Evolutionary conservation across 2,888 invertebrate genomes (phyloP), one percentile per base, ranked within the genome.

Genomic region (Hirtodrosophila alboralis): DNA sequence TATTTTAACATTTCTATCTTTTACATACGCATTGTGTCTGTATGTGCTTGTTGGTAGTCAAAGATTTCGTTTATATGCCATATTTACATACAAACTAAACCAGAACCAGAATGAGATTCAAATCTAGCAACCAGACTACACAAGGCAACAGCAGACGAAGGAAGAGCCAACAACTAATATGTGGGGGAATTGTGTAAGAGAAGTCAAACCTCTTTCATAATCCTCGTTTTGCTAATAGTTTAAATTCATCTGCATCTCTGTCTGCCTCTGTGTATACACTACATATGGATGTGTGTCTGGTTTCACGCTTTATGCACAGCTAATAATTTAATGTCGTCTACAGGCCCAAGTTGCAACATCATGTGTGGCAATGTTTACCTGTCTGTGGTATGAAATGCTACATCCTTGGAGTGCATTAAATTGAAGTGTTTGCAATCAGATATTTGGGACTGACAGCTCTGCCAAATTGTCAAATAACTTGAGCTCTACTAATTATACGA

Each of bases 241-340:
- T 78, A 71, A 78, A 86, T 81, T 84, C 84, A 74, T 71, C 58
- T 68, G 58, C 48, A 76, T 62, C 56, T 62, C 33, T 40, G 13
- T 18, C 27, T 44, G 12, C n/a, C 8, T 26, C 6, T 41, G n/a
- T 14, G 18, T 18, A n/a, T n/a, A n/a, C n/a, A n/a, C 16, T 34
- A 13, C 43, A 21, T 56, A 18, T 60, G 41, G 28, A 14, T 54
- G 57, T 72, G 56, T 65, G 65, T 63, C 80, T 79, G 73, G 78
- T 74, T 86, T 74, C 66, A 86, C 78, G 81, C 84, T 86, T 76
- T 84, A 84, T 84, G 84, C 86, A 63, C 80, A 84, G 86, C 76
- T 84, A 84, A 86, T 81, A 81, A 81, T 80, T 81, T 86, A 64
- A 81, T 86, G 84, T 75, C 60, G 62, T 86, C 69, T 75, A 27